Conservation (phyloP, 2,113 vertebrate genomes). For the Petromus typicus region DNA sequence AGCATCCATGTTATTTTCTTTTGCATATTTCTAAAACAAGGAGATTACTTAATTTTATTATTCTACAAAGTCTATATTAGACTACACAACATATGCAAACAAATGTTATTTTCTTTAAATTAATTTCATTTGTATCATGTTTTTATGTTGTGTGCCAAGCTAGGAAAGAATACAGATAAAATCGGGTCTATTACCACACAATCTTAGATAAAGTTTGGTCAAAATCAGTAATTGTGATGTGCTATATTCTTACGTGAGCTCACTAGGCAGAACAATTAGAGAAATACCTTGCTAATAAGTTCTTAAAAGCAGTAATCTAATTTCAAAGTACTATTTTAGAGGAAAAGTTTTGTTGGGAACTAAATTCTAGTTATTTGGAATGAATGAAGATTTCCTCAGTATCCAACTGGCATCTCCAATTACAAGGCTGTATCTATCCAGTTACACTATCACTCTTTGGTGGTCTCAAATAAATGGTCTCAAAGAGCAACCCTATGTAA, state of each 20-base stretch:
- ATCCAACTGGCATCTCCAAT: conserved; percentile 16
- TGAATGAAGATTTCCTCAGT: not conserved
- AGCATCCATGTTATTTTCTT: not conserved
- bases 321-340: conserved; percentile 38
- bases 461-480: not conserved
- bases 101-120: not conserved
- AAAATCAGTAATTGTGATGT: not conserved
- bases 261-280: not conserved
- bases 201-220: not conserved
- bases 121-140: conserved; percentile 11
- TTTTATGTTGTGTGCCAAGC: conserved; percentile 18
- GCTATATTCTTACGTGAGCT: not conserved
- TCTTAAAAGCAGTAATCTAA: conserved; percentile 9
- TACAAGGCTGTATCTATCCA: not conserved
- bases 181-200: not conserved
- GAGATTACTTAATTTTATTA: not conserved
- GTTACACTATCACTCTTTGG: not conserved
- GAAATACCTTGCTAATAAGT: conserved; percentile 2
- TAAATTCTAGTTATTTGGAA: conserved; percentile 22
- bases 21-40: not conserved
- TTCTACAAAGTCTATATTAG: not conserved
- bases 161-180: conserved; percentile 2
- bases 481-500: not conserved
- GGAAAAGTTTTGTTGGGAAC: not conserved
- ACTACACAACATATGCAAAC: not conserved